Percentiles rank a stretch among this genome's conserved stretches.
Conservation (phyloP, 2,797 vertebrate species). For the Eospalax fontanierii region DNA sequence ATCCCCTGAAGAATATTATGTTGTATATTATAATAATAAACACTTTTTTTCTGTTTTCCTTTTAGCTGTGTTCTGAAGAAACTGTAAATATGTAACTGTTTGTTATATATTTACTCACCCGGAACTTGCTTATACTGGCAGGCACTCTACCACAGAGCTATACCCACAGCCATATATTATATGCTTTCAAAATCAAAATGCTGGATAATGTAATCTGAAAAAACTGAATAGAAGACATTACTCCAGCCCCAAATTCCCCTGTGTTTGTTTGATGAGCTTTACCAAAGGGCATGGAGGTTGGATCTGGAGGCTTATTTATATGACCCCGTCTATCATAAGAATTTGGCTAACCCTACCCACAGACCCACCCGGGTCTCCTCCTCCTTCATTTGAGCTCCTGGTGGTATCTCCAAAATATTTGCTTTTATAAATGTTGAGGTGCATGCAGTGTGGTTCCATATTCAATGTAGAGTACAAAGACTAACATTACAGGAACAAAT, state of each 20-base stretch:
- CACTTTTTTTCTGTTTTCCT: slow-evolving; percentile 15
- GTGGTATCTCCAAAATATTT: not conserved
- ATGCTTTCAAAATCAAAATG: slow-evolving; percentile 57
- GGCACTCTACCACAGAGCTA: not conserved
- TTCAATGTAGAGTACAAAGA: not conserved
- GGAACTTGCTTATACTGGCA: not conserved
- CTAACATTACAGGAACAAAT: slow-evolving; percentile 38
- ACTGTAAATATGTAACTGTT: not conserved
- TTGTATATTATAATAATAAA: not conserved
- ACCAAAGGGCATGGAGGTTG: not conserved
- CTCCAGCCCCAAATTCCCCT: not conserved
- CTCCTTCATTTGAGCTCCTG: not conserved
- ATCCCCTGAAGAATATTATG: too few species aligned
- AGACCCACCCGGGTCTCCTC: too few species aligned
- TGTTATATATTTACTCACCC: not conserved
- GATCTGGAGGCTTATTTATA: not conserved
- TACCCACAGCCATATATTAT: not conserved
- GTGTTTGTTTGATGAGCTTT: slow-evolving; percentile 19
- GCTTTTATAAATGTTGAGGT: slow-evolving; percentile 64
- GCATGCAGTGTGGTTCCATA: slow-evolving; percentile 4
- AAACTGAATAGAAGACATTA: slow-evolving; percentile 42
- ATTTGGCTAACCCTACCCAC: not conserved
- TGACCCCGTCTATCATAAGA: not conserved
- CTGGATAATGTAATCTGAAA: slow-evolving; percentile 28
- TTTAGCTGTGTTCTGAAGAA: slow-evolving; percentile 38